Evolutionary conservation across 1,140 invertebrate species (phyloP), one percentile per base, ranked within the genome.

Genomic region (Tachypleus tridentatus): DNA sequence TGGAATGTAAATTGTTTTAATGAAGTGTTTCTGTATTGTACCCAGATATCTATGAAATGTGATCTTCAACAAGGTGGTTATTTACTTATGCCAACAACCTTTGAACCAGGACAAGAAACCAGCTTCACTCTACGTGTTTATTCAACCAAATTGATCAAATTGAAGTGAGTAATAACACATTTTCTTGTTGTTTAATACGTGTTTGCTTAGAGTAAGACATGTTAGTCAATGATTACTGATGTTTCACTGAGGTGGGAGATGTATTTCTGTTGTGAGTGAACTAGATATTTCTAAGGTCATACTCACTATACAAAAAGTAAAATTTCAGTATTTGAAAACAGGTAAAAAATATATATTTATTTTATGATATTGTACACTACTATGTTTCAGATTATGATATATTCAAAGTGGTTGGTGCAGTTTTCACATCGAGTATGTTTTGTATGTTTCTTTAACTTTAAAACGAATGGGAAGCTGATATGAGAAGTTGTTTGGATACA

Each of bases 21-120:
- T 29, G 29, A 29, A 29, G 29, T 2, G 2, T 29, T 54, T 54
- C 53, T 7, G 53, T 1, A 8, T 54, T 54, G 53, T 8, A 6
- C 50, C 10, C 56, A 64, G 62, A 57, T 64, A 57, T 64, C 57
- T 47, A 58, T 80, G 56, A 80, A 91, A 67, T 91, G 87, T 74
- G 84, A 86, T 65, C 76, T 95, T 65, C 88, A 93, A 72, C 83
- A 87, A 71, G 90, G 91, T 3, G 84, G 85, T 50, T 94, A 91
- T 77, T 77, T 95, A 9, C 80, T 95, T 51, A 82, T 95, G 71
- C 91, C 92, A 8, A 94, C 92, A 3, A 94, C 91, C 3, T 94
- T 93, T 76, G 91, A 94, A 77, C 89, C 92, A 0, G 86, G 87
- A 1, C 87, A 93, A 75, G 92, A 94, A 79, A 89, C 89, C 0